Conservation (phyloP, 2,888 invertebrate genomes). For the Lycocerus yunnanus region DNA sequence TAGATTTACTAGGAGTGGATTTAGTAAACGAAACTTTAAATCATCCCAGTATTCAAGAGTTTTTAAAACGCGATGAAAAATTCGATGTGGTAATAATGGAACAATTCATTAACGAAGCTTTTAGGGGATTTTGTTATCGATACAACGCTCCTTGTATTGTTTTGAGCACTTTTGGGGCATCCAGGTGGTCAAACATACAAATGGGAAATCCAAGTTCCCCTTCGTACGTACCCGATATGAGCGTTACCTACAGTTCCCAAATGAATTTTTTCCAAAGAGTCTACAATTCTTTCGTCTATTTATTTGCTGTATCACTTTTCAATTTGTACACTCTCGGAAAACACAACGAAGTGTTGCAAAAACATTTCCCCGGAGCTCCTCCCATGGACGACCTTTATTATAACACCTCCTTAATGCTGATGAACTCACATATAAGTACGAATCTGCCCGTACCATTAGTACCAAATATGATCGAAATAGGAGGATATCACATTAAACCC, state of each 20-base stretch:
- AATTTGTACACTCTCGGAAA: constrained; percentile 16
- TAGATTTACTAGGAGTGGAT: not conserved
- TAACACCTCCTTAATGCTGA: constrained; percentile 33
- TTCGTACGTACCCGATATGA: constrained; percentile 57
- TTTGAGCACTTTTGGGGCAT: constrained; percentile 48
- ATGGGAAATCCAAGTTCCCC: constrained; percentile 56
- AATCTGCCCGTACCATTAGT: constrained; percentile 23
- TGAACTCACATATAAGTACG: constrained; percentile 32
- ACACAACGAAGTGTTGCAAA: constrained; percentile 29
- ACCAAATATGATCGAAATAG: constrained; percentile 38
- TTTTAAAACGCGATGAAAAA: constrained; percentile 38
- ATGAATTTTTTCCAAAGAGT: constrained; percentile 26
- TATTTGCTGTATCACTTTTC: not conserved
- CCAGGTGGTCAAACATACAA: constrained; percentile 53
- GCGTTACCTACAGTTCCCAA: not conserved
- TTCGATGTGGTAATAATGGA: constrained; percentile 51
- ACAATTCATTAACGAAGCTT: constrained; percentile 55
- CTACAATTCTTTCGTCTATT: constrained; percentile 12
- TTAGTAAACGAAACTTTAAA: constrained; percentile 16
- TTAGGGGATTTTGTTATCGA: constrained; percentile 46
- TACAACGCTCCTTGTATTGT: constrained; percentile 43
- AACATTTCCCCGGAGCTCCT: constrained; percentile 31
- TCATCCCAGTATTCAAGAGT: constrained; percentile 26
- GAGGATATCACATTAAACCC: constrained; percentile 32
- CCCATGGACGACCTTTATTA: constrained; percentile 27